These are phyloP conservation scores for Synanthedon tipuliformis DNA, from an alignment of 2,888 invertebrate species.

Conservation along the genomic window DNA sequence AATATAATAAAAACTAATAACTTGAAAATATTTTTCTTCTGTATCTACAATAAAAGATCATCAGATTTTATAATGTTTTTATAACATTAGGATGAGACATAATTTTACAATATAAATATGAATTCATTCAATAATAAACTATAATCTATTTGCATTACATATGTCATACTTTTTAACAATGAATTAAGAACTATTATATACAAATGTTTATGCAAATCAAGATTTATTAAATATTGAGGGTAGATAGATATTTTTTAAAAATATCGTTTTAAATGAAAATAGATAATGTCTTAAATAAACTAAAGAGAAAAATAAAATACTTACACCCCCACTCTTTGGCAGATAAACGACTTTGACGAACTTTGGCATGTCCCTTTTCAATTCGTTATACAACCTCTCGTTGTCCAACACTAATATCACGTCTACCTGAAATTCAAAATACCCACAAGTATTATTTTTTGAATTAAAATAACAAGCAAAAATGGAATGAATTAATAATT, in stretches of 20 bases:
- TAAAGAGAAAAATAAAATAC: slow-evolving; percentile 18
- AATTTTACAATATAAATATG: too few relatives aligned
- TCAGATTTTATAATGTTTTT: background rate
- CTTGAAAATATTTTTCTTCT: background rate
- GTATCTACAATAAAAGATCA: background rate
- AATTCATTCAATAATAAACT: too few relatives aligned
- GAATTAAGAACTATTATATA: too few relatives aligned
- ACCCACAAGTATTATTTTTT: too few relatives aligned
- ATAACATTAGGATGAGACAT: background rate
- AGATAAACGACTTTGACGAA: slow-evolving; percentile 92
- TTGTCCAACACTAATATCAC: slow-evolving; percentile 96
- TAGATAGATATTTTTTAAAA: background rate
- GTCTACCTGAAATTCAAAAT: slow-evolving; percentile 77
- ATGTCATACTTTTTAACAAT: too few relatives aligned
- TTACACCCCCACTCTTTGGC: slow-evolving; percentile 96
- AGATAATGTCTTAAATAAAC: background rate
- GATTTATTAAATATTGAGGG: too few relatives aligned
- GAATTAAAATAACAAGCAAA: too few relatives aligned
- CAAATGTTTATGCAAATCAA: too few relatives aligned
- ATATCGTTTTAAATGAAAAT: background rate
- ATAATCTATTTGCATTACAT: too few relatives aligned
- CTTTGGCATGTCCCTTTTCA: slow-evolving; percentile 91
- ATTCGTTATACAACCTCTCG: slow-evolving; percentile 93
- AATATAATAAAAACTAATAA: too few relatives aligned
- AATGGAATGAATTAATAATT: too few relatives aligned